phyloP scores from a whole-genome alignment of 2,797 vertebrate genomes.

The Tragelaphus eurycerus region DNA sequence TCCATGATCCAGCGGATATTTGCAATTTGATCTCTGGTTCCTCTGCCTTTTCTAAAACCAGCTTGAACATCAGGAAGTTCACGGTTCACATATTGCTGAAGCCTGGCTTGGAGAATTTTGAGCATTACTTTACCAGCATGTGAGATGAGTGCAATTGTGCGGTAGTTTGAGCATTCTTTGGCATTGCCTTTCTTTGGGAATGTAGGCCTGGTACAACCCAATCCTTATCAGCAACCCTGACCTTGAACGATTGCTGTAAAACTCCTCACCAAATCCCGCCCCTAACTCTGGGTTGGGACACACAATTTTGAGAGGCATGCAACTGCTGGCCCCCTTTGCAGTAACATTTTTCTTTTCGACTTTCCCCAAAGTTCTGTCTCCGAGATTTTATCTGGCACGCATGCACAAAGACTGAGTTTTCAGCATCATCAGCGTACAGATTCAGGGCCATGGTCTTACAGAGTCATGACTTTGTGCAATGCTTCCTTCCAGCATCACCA shows the following conservation, averaged over 20 bases:
- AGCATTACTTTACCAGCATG: too few relatives aligned
- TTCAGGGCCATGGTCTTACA: not conserved
- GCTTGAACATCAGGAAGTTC: too few relatives aligned
- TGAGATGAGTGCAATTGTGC: too few relatives aligned
- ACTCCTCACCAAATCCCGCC: not conserved
- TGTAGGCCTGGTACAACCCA: not conserved
- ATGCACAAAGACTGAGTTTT: not conserved
- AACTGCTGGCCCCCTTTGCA: not conserved
- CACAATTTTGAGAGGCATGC: not conserved
- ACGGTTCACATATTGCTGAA: too few relatives aligned
- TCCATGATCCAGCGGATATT: too few relatives aligned
- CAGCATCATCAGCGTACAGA: not conserved
- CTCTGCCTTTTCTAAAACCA: too few relatives aligned
- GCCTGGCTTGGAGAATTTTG: too few relatives aligned
- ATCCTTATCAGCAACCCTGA: not conserved
- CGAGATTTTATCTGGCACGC: fast-evolving
- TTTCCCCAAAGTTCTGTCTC: not conserved
- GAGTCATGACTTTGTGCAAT: not conserved
- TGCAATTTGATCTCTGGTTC: too few relatives aligned
- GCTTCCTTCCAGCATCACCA: not conserved
- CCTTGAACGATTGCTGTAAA: not conserved
- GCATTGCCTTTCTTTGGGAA: too few relatives aligned
- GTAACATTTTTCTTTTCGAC: not conserved
- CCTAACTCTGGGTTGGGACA: not conserved
- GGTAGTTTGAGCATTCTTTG: too few relatives aligned